Evolutionary conservation across 53 echinoderm and acorn worm species (phyloP).

Genomic region (Astropecten irregularis): DNA sequence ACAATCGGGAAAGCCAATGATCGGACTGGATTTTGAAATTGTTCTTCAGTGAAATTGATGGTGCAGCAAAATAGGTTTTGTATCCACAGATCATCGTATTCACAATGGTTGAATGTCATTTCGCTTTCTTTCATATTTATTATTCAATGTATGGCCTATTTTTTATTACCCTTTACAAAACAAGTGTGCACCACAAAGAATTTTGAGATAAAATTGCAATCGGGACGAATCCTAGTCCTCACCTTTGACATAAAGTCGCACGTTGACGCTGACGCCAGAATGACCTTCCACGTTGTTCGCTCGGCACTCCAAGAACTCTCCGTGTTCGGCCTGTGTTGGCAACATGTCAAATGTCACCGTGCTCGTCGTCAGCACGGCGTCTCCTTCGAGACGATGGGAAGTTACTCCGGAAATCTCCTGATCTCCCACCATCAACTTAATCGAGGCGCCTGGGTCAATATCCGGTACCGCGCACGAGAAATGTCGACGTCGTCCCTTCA

Average conservation of each 20-base stretch:
- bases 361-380: neutral
- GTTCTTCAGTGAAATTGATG: too few relatives aligned
- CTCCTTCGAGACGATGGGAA: neutral
- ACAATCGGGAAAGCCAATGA: too few relatives aligned
- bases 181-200: too few relatives aligned
- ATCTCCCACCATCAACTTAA: neutral
- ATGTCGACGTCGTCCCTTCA: neutral
- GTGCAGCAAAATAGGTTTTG: too few relatives aligned
- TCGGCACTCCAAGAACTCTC: neutral
- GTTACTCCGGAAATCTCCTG: neutral
- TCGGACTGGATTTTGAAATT: too few relatives aligned
- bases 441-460: neutral
- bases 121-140: too few relatives aligned
- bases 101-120: too few relatives aligned
- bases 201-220: too few relatives aligned
- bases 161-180: too few relatives aligned
- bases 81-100: too few relatives aligned
- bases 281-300: neutral
- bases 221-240: too few relatives aligned
- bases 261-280: neutral
- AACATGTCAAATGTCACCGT: neutral
- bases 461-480: conserved; percentile 4
- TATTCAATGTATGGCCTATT: too few relatives aligned
- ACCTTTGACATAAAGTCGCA: neutral
- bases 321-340: neutral